Evolutionary conservation across 2,888 invertebrate species (phyloP), one percentile per base, ranked within the genome.

Genomic region (Agonopterix subpropinquella): DNA sequence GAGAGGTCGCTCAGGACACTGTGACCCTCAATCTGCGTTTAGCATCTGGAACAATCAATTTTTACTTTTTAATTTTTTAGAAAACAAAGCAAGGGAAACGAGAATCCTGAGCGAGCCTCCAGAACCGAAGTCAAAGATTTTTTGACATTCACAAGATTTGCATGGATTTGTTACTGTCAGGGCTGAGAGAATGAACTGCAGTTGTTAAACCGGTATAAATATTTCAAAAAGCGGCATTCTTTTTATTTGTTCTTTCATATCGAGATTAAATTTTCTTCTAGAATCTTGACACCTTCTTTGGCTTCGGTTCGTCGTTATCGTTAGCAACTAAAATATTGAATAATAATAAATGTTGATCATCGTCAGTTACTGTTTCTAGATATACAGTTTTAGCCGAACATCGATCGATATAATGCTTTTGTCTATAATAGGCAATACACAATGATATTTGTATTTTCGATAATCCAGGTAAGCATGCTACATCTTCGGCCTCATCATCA

Each of bases 41-140:
- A 87, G 60, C 67, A 87, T 86, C 87, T 88, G 87, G 83, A 88
- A 88, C 87, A 88, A 88, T 78, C 68, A 87, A 85, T 80, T 77
- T 61, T 79, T 72, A 80, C 77, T 79, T 68, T 79, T 83, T 78
- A 81, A 75, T 75, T 73, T 69, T 59, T 67, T 63, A 48, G 61
- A 54, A 59, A 72, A 61, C 61, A 51, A 56, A 59, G 62, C 61
- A 70, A 69, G 65, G 65, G 67, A 70, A 54, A 58, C 62, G 71
- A 77, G 64, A 28, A 28, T 76, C 83, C 85, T 86, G 87, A 88
- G 87, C 87, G 87, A 87, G 85, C 86, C 80, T 76, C 67, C 59
- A 58, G 61, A 65, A 68, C 63, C 62, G 62, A 63, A 61, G 55
- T 58, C 58, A 61, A 59, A 53, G 35, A n/a, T 35, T n/a, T 11